Evolutionary conservation across 1,140 invertebrate genomes (phyloP).

Genomic region (Microplitis mediator): DNA sequence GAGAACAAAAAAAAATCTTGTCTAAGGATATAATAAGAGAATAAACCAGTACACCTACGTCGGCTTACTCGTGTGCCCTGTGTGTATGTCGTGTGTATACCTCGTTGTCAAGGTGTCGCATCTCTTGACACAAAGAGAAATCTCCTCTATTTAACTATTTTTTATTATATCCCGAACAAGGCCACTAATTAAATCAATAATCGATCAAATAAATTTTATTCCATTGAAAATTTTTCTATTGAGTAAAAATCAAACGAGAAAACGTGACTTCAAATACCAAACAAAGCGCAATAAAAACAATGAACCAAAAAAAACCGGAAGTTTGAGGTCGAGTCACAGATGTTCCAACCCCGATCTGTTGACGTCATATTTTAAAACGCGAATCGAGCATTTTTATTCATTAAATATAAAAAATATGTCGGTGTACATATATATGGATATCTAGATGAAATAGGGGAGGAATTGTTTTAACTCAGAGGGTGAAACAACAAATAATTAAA

Average conservation of each 20-base stretch:
- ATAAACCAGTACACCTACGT: no score
- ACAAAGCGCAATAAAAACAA: background rate
- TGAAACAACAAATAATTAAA: background rate
- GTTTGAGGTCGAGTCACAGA: constrained; percentile 12
- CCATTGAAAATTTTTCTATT: no score
- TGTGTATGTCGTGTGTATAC: no score
- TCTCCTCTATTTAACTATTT: no score
- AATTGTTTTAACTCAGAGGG: constrained; percentile 21
- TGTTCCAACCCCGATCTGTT: constrained; percentile 8
- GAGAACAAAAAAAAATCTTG: no score
- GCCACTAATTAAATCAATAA: background rate
- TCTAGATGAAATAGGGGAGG: background rate
- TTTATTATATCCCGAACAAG: no score
- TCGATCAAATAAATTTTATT: background rate
- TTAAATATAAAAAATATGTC: background rate
- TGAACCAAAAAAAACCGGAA: constrained; percentile 11
- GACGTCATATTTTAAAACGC: constrained; percentile 6
- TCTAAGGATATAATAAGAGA: no score
- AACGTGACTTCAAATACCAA: background rate
- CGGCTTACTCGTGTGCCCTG: no score
- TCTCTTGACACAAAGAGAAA: no score
- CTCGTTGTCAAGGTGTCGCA: no score
- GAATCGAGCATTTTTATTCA: background rate
- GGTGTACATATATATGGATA: no score
- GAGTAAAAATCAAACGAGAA: background rate